Base-by-base conservation (phyloP, 1,140 invertebrate genomes). In the Stegodyphus dumicola region DNA sequence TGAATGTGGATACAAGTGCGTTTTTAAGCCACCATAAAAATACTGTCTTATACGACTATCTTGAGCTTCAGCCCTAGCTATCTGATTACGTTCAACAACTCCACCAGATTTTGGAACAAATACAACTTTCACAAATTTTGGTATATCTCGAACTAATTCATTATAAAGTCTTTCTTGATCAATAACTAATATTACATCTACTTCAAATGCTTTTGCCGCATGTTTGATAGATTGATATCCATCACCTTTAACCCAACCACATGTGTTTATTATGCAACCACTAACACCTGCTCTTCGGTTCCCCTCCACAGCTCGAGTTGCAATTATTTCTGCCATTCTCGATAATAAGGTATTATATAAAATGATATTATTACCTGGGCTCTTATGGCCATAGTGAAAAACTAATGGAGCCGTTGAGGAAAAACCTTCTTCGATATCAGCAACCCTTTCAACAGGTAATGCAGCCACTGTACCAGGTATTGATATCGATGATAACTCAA, bases 261-360 rank as follows among this genome's bases (percentile, higher is more conserved):
- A 98, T 0, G 98, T 99, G 90, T 99, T 99, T 75, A 99, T 98
- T 56, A 99, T 94, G 2, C 97, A 95, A n/a, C 98, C 98, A 52
- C 97, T 98, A 7, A 85, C 52, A 18, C 60, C 60, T 52, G 87
- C 84, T 73, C 87, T 88, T 17, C 60, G 78, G 65, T 89, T 88
- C 52, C 51, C 33, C 18, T 87, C 87, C 17, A 49, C 52, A 13
- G 73, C 65, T 69, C 73, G 56, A 49, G 64, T 77, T 13, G 64
- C 93, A 73, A 98, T 95, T 10, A 96, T 94, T 88, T 96, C 94
- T 0, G 98, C 96, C 87, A 99, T 91, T 87, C 95, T 93, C 6
- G 94, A 94, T 0, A 98, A 94, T 13, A 99, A 92, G 6, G 95
- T 92, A 89, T 97, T 96, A 89, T 97, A 99, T 0, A 99, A 92